These are phyloP conservation scores for Ictalurus punctatus DNA, from an alignment of 2,113 vertebrate species.

Conservation along the genomic window DNA sequence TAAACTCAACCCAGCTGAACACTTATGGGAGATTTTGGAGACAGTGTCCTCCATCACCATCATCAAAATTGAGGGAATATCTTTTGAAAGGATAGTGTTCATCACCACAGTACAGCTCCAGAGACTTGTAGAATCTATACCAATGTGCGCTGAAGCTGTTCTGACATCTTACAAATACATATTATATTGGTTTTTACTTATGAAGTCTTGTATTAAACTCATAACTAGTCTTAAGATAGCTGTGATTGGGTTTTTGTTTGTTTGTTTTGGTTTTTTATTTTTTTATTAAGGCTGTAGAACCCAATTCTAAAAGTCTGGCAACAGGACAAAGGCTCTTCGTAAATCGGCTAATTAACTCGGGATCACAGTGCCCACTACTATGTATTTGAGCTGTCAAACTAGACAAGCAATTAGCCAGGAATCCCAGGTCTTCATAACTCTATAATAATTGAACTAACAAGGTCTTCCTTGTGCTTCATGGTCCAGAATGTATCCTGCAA, in stretches of 20 bases:
- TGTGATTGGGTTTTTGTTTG: too few species aligned
- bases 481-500: not conserved
- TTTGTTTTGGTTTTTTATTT: too few species aligned
- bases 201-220: not conserved
- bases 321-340: conserved; percentile 9
- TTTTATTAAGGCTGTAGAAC: not conserved
- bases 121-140: not conserved
- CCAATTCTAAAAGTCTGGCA: conserved; percentile 26
- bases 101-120: not conserved
- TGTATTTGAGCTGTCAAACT: not conserved
- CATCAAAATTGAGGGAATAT: not conserved
- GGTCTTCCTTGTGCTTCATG: not conserved
- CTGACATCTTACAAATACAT: not conserved
- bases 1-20: not conserved
- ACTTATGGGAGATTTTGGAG: not conserved
- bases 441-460: conserved; percentile 5
- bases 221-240: not conserved
- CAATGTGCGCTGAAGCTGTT: not conserved
- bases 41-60: not conserved
- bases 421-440: not conserved
- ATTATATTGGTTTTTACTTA: not conserved
- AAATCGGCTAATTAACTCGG: conserved; percentile 37
- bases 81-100: not conserved
- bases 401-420: conserved; percentile 21
- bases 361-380: conserved; percentile 18